Evolutionary conservation across 37 sponge, comb jelly and placozoan genomes (phyloP).

Genomic region (Cliona cf. orientalis): DNA sequence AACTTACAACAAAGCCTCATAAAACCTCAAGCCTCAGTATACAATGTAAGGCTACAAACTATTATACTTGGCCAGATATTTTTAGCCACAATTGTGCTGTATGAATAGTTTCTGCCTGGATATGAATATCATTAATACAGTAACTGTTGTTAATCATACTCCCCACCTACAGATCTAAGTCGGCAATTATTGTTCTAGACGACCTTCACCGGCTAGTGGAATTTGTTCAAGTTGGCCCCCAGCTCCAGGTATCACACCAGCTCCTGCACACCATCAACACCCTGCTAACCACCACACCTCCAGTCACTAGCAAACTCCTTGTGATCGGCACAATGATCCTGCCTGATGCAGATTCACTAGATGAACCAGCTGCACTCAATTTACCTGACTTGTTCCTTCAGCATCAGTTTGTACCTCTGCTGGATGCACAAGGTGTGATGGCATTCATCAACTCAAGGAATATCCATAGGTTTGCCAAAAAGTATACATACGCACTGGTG

Average conservation of each 20-base stretch:
- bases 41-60: too few relatives aligned
- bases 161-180: conserved; percentile 32
- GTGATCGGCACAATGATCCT: conserved; percentile 60
- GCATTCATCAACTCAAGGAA: conserved; percentile 53
- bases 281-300: conserved; percentile 59
- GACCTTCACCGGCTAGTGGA: conserved; percentile 68
- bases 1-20: too few relatives aligned
- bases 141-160: background rate
- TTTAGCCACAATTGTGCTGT: too few relatives aligned
- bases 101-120: too few relatives aligned
- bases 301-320: conserved; percentile 34
- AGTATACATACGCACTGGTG: too few relatives aligned
- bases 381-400: conserved; percentile 46
- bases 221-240: conserved; percentile 39
- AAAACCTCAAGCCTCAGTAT: too few relatives aligned
- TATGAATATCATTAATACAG: too few relatives aligned
- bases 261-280: conserved; percentile 72
- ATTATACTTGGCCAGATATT: too few relatives aligned
- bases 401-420: conserved; percentile 43
- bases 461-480: conserved; percentile 47
- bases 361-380: conserved; percentile 9
- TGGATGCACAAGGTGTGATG: conserved; percentile 12
- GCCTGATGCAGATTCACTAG: conserved; percentile 9
- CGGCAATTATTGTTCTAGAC: conserved; percentile 51
- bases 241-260: conserved; percentile 49